Base-by-base conservation (phyloP, 1,140 invertebrate genomes). In the Drosophila watanabei region DNA sequence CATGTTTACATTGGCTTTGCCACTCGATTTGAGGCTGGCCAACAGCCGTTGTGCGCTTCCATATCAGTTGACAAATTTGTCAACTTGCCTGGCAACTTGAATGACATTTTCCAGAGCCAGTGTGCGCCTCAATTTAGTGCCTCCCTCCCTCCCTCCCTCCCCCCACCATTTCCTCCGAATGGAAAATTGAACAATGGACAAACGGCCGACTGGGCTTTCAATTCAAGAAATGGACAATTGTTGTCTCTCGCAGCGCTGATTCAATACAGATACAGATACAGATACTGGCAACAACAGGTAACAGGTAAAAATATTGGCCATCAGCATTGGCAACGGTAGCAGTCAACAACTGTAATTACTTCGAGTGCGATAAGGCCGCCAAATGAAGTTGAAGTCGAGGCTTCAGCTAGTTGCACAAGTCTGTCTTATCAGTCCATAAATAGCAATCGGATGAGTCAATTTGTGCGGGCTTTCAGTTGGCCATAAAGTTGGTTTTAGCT, bases 171-270 rank as follows among this genome's bases (percentile, higher is more conserved):
- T 37, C 52, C 56, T 35, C 65, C 45, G 46, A 75, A 72, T 75
- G 77, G 79, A 69, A 73, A 73, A 43, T 45, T 45, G 61, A 88
- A 89, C 86, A 89, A 89, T 84, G 76, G 81, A 41, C 80, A 86
- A 64, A 79, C 63, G 63, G 45, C 49, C 11, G 32, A 39, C 32
- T 58, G 69, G 30, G 30, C 61, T 79, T 90, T 65, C 82, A 82
- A 89, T 89, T 89, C 86, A 90, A 89, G 85, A 89, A 89, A 89
- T 89, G 81, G 79, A 89, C 85, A 89, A 89, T 89, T 84, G 85
- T 79, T 89, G 85, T 89, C 78, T 89, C 78, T 71, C 71, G 32
- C 46, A 32, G 54, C 66, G 41, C 41, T 69, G 75, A 75, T 68
- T 69, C 75, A 75, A 79, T 28, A 39, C 54, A 57, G 54, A 57